Base-by-base conservation (phyloP, 2,113 vertebrate species). In the Coturnix japonica region DNA sequence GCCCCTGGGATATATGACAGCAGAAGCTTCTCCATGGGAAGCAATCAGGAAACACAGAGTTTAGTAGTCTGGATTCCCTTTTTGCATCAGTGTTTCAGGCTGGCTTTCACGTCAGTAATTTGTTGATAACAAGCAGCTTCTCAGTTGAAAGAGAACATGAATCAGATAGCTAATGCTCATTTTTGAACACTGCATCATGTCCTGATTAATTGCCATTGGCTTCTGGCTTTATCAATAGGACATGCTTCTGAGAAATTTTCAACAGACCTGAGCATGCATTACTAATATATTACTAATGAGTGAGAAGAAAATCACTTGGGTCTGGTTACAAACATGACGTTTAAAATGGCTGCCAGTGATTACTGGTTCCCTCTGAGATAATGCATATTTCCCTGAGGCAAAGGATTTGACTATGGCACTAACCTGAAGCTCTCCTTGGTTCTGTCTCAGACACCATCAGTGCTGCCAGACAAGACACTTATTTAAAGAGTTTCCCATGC, bases 251-350 rank as follows among this genome's bases (percentile, higher is more conserved):
- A 90, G 90, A 95, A 95, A 88, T 43, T 21, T 47, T 66, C 17
- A 70, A 4, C 47, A 78, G 69, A 77, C 26, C 4, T 35, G 71
- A 60, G 39, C 53, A 57, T 46, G 37, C 70, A 28, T 77, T 91
- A 82, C 66, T 77, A 87, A 94, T 81, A 65, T 73, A 25, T 80
- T 92, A 85, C 70, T 77, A 87, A 94, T 81, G 69, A 91, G n/a
- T 16, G 53, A 66, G 35, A 33, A 86, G 69, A 85, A 90, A 91
- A 90, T 78, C 11, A 91, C 74, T 61, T 76, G 61, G 39, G 53
- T 75, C 54, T 75, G 63, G 37, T 79, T 65, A 84, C 23, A 81
- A 85, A 91, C 18, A 19, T 1, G 1, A 75, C 26, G 18, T 67
- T 81, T 91, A 81, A 67, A 85, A 85, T 57, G 43, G 47, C 83